Evolutionary conservation across 2,113 vertebrate species (phyloP), one percentile per base, ranked within the genome.

Genomic region (Hucho hucho): DNA sequence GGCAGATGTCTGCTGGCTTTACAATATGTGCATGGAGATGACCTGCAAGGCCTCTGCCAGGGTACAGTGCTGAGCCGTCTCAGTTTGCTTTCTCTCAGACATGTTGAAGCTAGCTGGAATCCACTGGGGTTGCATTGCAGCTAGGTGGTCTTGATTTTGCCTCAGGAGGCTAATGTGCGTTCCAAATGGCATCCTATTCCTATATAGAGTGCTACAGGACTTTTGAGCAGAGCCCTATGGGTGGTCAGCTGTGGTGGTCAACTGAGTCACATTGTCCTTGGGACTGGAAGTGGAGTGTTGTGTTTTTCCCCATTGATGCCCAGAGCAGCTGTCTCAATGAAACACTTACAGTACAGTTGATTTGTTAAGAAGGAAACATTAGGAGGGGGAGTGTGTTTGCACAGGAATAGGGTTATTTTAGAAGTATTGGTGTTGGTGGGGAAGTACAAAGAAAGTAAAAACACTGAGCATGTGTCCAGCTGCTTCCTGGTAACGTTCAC

Each of bases 361-460:
- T 82, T 81, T 87, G 82, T 83, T 74, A 86, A 76, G 47, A 91
- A 90, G 92, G 91, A 94, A 92, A 87, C 82, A 84, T 84, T 75
- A 80, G 83, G 71, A 80, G 80, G 82, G 79, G 83, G 85, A 90
- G 64, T 85, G 89, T 92, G 90, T 92, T 93, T 93, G 86, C 81
- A 87, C 88, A 89, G 91, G 87, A 91, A 90, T 90, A 87, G 80
- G 87, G 87, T 85, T 84, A 90, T 88, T 82, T 12, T 75, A 83
- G 85, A 61, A 77, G 84, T 69, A 81, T 66, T 47, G 74, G n/a
- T 84, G 85, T 79, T 69, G 82, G 86, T 32, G 58, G 84, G 89
- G 85, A 88, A 87, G 86, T 79, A 81, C 81, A 83, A 81, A 79
- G 79, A 88, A 83, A 86, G 81, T 83, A 85, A 79, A 92, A 89